Percentiles rank a stretch among this genome's conserved stretches.
phyloP scores from a whole-genome alignment of 2,113 vertebrate genomes.

The Sinocyclocheilus anshuiensis region DNA sequence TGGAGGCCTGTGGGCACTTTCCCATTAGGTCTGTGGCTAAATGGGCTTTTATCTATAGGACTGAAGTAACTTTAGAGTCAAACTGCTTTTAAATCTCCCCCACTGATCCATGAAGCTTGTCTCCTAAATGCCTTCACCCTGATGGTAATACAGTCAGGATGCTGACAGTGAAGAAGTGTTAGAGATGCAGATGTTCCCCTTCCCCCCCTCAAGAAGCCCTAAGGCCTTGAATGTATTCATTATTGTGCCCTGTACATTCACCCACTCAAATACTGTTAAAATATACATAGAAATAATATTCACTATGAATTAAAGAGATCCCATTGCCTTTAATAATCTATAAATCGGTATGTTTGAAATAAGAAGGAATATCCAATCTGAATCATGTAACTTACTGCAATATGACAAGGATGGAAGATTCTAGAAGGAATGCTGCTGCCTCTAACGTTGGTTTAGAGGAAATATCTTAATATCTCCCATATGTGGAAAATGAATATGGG shows the following conservation, averaged over 20 bases:
- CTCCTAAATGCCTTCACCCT: neutral
- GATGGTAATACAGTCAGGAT: neutral
- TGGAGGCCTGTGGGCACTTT: slow-evolving; percentile 24
- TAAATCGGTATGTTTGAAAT: slow-evolving; percentile 9
- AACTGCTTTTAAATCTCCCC: slow-evolving; percentile 38
- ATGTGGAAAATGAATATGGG: slow-evolving; percentile 7
- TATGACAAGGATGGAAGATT: slow-evolving; percentile 98
- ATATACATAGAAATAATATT: neutral
- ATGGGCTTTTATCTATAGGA: slow-evolving; percentile 41
- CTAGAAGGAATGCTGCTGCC: slow-evolving; percentile 89
- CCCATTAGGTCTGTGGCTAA: slow-evolving; percentile 11
- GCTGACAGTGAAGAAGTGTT: neutral
- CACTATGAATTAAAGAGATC: neutral
- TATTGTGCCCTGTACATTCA: neutral
- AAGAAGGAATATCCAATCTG: slow-evolving; percentile 54
- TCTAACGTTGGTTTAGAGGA: slow-evolving; percentile 81
- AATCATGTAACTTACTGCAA: slow-evolving; percentile 84
- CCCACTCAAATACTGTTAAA: neutral
- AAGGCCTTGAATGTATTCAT: slow-evolving; percentile 20
- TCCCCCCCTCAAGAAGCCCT: neutral
- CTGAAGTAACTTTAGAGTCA: slow-evolving; percentile 34
- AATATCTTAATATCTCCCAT: slow-evolving; percentile 52
- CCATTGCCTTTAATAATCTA: neutral
- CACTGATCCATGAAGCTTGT: slow-evolving; percentile 16
- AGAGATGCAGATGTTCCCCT: slow-evolving; percentile 11